phyloP scores from a whole-genome alignment of 2,797 vertebrate species.

The Microtus obscurus region DNA sequence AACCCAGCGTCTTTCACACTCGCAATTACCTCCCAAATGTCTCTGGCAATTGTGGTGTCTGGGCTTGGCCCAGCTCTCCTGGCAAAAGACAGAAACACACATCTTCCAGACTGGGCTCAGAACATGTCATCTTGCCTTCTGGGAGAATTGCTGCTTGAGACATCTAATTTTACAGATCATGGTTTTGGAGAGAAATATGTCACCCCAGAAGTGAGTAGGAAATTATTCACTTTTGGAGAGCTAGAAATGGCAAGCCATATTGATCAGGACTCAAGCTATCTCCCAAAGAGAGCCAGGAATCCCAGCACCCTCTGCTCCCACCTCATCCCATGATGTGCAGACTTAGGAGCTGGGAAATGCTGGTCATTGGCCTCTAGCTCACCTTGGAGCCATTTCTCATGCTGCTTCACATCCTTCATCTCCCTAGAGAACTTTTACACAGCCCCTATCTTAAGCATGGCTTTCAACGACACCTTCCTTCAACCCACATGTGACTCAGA shows the following conservation, averaged over 20 bases:
- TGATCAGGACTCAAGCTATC: background rate
- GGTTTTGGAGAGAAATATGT: constrained; percentile 70
- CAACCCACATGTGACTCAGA: background rate
- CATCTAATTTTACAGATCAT: constrained; percentile 79
- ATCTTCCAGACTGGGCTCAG: constrained; percentile 39
- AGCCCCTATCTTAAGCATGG: background rate
- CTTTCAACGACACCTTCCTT: background rate
- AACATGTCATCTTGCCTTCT: constrained; percentile 57
- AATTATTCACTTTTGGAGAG: constrained; percentile 71
- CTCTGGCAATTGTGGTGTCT: constrained; percentile 62
- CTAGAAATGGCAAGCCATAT: constrained; percentile 65
- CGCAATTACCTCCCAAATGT: constrained; percentile 63
- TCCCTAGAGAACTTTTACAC: background rate
- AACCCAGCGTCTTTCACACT: constrained; percentile 39
- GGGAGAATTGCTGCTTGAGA: constrained; percentile 60
- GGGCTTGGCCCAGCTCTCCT: constrained; percentile 49
- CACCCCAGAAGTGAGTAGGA: constrained; percentile 59
- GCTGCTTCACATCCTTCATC: background rate
- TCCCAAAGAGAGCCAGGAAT: background rate
- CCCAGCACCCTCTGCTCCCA: background rate
- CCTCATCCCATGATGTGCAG: background rate
- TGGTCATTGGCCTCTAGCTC: background rate
- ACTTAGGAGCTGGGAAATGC: background rate
- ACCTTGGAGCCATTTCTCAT: background rate
- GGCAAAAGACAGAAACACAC: constrained; percentile 44